phyloP scores from a whole-genome alignment of 2,797 vertebrate species.

The Sylvilagus floridanus region DNA sequence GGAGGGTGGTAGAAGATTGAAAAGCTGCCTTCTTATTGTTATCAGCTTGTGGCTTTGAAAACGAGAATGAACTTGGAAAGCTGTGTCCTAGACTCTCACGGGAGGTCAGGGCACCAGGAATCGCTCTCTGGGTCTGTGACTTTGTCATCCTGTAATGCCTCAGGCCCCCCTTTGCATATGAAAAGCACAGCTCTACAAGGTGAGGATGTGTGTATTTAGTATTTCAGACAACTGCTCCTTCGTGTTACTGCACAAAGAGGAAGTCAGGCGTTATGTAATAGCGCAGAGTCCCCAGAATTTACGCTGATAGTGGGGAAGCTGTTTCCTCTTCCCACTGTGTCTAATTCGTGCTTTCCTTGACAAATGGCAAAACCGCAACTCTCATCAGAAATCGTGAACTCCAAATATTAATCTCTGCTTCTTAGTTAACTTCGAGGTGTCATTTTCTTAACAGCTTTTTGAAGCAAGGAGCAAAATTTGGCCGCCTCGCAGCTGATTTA shows the following conservation, averaged over 20 bases:
- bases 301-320: conserved; percentile 71
- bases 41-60: conserved; percentile 39
- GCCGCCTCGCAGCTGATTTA: not conserved
- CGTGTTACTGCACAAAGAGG: conserved; percentile 69
- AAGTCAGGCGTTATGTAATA: conserved; percentile 73
- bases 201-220: not conserved
- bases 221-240: conserved; percentile 69
- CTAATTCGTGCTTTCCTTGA: conserved; percentile 67
- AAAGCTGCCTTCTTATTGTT: conserved; percentile 41
- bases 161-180: not conserved
- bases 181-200: not conserved
- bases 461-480: not conserved
- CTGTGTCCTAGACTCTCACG: not conserved
- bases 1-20: conserved; percentile 4
- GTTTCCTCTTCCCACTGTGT: conserved; percentile 74
- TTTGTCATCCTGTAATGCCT: not conserved
- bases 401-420: not conserved
- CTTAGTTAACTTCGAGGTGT: not conserved
- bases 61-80: conserved; percentile 37
- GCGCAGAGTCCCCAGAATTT: conserved; percentile 57
- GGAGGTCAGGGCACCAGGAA: rapidly evolving
- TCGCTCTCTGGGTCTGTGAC: not conserved
- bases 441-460: conserved; percentile 10
- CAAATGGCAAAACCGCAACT: conserved; percentile 61
- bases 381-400: conserved; percentile 67